These are phyloP conservation scores for Saccostrea echinata DNA, from an alignment of 1,140 invertebrate species.

Conservation along the genomic window DNA sequence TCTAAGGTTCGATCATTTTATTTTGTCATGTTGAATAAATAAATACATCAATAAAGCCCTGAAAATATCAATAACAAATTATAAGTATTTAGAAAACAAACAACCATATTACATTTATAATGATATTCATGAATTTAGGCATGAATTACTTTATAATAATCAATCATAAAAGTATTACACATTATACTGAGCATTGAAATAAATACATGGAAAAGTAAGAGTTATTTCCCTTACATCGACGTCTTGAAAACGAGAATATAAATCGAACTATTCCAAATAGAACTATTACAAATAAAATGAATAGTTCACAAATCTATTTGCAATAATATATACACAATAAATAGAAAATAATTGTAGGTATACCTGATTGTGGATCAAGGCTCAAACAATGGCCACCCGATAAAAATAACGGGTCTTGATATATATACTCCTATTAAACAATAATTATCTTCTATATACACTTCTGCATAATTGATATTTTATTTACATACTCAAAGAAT, in stretches of 20 bases:
- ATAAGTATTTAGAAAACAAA: not conserved
- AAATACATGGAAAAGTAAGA: not conserved
- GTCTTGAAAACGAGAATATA: not conserved
- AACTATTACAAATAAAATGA: not conserved
- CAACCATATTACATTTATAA: not conserved
- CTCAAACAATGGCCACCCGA: not conserved
- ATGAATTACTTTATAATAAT: not conserved
- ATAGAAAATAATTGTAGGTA: not conserved
- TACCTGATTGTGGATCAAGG: slow-evolving; percentile 2
- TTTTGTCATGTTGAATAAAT: not conserved
- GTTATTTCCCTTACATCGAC: not conserved
- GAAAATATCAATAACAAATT: not conserved
- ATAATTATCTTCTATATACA: too few species aligned
- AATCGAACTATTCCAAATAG: too few species aligned
- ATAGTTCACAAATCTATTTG: not conserved
- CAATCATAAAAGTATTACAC: not conserved
- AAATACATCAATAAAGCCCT: not conserved
- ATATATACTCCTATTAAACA: too few species aligned
- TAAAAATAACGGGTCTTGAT: too few species aligned
- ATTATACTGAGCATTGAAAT: too few species aligned
- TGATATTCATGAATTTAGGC: too few species aligned
- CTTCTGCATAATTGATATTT: too few species aligned
- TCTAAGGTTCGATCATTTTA: not conserved
- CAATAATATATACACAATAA: not conserved
- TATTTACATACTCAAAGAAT: not conserved